A percentile compares a stretch with the other conserved stretches of the same genome.
phyloP scores from a whole-genome alignment of 2,797 vertebrate genomes.

The Channallabes apus region DNA sequence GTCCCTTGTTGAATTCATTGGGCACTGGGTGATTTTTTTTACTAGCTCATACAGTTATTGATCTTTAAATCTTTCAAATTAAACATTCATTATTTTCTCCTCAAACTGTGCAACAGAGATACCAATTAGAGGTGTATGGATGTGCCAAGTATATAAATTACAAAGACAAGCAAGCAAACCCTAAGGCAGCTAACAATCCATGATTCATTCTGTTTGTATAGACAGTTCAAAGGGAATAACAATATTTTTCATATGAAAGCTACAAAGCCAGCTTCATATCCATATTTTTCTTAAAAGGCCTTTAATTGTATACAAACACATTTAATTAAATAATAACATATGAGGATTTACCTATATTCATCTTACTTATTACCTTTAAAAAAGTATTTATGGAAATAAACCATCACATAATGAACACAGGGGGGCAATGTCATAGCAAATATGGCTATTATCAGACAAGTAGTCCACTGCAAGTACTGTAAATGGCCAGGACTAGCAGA shows the following conservation, averaged over 20 bases:
- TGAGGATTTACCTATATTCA: not conserved
- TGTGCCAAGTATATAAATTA: slow-evolving; percentile 49
- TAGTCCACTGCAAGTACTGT: not conserved
- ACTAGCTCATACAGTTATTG: slow-evolving; percentile 51
- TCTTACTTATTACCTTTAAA: not conserved
- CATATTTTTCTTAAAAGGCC: not conserved
- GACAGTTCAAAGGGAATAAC: slow-evolving; percentile 32
- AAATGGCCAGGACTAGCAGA: not conserved
- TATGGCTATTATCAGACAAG: not conserved
- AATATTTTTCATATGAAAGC: slow-evolving; percentile 18
- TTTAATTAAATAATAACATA: not conserved
- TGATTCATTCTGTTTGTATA: slow-evolving; percentile 42
- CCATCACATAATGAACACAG: not conserved
- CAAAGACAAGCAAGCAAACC: slow-evolving; percentile 26
- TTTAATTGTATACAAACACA: not conserved
- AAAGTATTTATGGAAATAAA: not conserved
- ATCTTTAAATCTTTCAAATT: slow-evolving; percentile 51
- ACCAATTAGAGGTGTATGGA: slow-evolving; percentile 51
- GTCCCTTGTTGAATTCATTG: slow-evolving; percentile 44
- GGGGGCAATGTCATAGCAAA: not conserved
- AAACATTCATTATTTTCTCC: slow-evolving; percentile 51
- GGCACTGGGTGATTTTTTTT: slow-evolving; percentile 49
- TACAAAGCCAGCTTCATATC: slow-evolving; percentile 27
- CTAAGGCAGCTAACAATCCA: slow-evolving; percentile 32
- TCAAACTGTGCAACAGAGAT: slow-evolving; percentile 43